Evolutionary conservation across 2,797 vertebrate species (phyloP).

Genomic region (Alectoris magna): DNA sequence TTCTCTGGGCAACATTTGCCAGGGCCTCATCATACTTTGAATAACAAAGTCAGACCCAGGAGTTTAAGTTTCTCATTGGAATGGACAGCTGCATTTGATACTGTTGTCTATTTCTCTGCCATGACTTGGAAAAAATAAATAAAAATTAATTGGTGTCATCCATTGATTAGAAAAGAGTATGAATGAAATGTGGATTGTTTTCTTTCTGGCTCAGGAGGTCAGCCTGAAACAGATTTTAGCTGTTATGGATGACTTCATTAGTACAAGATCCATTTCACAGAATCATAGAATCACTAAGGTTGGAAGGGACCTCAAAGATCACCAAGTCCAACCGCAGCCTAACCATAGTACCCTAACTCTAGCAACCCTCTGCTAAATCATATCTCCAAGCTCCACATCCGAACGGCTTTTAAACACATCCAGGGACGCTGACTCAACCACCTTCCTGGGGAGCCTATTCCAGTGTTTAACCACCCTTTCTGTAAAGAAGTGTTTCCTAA

Average conservation of each 20-base stretch:
- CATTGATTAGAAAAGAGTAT: not conserved
- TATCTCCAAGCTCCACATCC: too few species aligned
- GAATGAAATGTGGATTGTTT: not conserved
- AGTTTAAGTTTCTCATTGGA: not conserved
- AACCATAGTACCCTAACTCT: too few species aligned
- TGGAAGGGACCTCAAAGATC: too few species aligned
- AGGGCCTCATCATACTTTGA: not conserved
- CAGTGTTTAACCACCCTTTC: too few species aligned
- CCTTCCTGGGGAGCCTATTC: too few species aligned
- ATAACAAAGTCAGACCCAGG: not conserved
- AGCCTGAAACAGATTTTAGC: not conserved
- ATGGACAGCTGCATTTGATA: not conserved
- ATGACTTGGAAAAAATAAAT: not conserved
- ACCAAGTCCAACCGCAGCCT: too few species aligned
- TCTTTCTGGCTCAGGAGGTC: not conserved
- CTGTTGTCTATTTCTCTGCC: not conserved
- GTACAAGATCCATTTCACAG: not conserved
- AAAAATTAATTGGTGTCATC: not conserved
- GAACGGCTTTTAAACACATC: too few species aligned
- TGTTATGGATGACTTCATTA: not conserved
- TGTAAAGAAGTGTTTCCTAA: too few species aligned
- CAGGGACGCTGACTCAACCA: too few species aligned
- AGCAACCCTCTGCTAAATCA: too few species aligned
- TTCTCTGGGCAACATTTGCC: not conserved
- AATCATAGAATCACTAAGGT: too few species aligned